Evolutionary conservation across 2,113 vertebrate genomes (phyloP).

Genomic region (Lycocorax pyrrhopterus): DNA sequence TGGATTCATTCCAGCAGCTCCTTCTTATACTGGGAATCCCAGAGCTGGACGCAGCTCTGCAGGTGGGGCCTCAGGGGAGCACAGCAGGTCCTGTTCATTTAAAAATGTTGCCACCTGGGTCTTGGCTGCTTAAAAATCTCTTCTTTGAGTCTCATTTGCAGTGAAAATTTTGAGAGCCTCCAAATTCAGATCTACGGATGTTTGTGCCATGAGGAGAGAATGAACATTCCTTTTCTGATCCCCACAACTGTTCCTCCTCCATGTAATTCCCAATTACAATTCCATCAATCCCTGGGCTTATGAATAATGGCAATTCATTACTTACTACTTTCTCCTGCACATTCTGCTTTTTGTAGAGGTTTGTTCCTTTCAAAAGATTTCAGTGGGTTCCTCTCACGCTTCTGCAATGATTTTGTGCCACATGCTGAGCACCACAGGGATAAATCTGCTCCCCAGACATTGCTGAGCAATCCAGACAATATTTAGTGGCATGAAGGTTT

Average conservation of each 20-base stretch:
- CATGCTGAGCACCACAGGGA: neutral
- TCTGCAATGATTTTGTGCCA: neutral
- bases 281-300: neutral
- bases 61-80: neutral
- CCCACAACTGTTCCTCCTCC: neutral
- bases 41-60: neutral
- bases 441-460: neutral
- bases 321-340: neutral
- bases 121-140: neutral
- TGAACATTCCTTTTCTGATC: neutral
- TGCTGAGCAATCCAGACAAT: neutral
- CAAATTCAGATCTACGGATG: neutral
- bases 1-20: neutral
- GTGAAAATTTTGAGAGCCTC: neutral
- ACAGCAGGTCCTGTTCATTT: neutral
- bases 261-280: neutral
- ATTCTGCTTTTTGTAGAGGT: neutral
- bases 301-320: neutral
- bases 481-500: neutral
- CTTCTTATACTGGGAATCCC: accelerated
- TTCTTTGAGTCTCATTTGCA: neutral
- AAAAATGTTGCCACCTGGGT: neutral
- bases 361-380: neutral
- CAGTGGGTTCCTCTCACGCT: neutral
- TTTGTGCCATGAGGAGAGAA: neutral